Evolutionary conservation across 2,113 vertebrate genomes (phyloP).

Genomic region (Ondatra zibethicus): DNA sequence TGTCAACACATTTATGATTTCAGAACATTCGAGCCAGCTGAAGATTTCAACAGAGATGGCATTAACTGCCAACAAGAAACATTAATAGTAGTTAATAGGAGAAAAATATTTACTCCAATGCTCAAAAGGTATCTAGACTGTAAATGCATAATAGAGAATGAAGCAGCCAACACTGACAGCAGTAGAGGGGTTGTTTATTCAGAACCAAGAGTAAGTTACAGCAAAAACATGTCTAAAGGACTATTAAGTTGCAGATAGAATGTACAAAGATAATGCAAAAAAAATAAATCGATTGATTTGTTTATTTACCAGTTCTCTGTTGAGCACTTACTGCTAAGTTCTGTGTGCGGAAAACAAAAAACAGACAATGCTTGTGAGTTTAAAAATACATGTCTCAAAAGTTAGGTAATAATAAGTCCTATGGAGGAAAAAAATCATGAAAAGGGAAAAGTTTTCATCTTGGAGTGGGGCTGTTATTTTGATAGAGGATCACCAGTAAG

Average conservation of each 20-base stretch:
- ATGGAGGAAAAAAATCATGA: background rate
- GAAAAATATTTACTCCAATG: background rate
- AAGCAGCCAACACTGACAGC: background rate
- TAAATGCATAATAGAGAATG: background rate
- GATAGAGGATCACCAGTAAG: background rate
- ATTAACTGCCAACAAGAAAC: conserved; percentile 4
- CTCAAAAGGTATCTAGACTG: background rate
- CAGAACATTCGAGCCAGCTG: background rate
- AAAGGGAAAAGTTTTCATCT: background rate
- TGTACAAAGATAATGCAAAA: background rate
- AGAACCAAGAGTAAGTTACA: background rate
- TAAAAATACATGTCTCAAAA: background rate
- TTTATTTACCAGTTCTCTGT: background rate
- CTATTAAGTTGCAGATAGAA: background rate
- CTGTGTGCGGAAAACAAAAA: background rate
- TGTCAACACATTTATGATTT: background rate
- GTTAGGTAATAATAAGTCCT: background rate
- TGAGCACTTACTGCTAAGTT: background rate
- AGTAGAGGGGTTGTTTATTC: background rate
- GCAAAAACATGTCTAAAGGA: background rate
- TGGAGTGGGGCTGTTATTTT: background rate
- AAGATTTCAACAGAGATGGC: background rate
- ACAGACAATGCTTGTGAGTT: background rate
- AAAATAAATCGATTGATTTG: background rate
- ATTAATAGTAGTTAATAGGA: background rate